These are phyloP conservation scores for Montipora capricornis DNA, from an alignment of 64 coral and sea anemone genomes.

Conservation along the genomic window DNA sequence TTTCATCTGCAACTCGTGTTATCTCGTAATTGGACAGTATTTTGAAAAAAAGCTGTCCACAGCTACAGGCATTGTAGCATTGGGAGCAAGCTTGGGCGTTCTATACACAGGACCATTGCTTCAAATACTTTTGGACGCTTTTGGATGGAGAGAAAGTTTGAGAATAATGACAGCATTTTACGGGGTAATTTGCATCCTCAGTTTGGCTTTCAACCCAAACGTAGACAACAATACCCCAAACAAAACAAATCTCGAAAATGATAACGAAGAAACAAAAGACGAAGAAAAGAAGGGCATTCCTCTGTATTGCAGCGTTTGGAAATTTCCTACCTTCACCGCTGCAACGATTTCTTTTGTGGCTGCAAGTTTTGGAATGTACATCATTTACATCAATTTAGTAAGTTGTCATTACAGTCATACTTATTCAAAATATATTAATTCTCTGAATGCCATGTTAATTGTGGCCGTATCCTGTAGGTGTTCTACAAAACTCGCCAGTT, in stretches of 20 bases:
- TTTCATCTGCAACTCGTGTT: background rate
- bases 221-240: background rate
- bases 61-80: conserved; percentile 18
- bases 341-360: background rate
- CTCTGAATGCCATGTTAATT: too few species aligned
- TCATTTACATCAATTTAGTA: conserved; percentile 48
- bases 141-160: conserved; percentile 44
- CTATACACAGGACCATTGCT: conserved; percentile 18
- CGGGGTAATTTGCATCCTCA: background rate
- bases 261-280: background rate
- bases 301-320: conserved; percentile 52
- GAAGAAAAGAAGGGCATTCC: background rate
- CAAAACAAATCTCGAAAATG: background rate
- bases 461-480: too few species aligned
- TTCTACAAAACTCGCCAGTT: too few species aligned
- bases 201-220: conserved; percentile 50
- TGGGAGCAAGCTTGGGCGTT: conserved; percentile 37
- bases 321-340: background rate
- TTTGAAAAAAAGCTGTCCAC: conserved; percentile 32
- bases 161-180: conserved; percentile 1
- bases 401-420: background rate
- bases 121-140: conserved; percentile 36
- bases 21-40: conserved; percentile 40
- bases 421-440: too few species aligned
- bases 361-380: conserved; percentile 44